Percentiles rank a stretch among this genome's conserved stretches.
These are phyloP conservation scores for Centrocercus urophasianus DNA, from an alignment of 2,113 vertebrate genomes.

Conservation along the genomic window DNA sequence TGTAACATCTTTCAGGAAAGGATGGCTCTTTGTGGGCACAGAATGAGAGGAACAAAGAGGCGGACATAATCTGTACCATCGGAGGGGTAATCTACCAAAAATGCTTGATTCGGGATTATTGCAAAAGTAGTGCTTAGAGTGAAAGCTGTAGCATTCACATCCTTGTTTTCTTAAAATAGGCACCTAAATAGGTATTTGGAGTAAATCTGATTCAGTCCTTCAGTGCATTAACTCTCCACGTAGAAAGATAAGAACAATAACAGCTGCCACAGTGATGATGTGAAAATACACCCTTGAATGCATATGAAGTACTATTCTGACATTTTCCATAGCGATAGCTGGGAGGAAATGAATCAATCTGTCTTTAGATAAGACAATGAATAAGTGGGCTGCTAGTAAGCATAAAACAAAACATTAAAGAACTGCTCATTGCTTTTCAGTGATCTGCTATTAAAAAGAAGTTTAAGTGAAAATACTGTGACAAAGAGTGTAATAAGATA, in stretches of 20 bases:
- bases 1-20: not conserved
- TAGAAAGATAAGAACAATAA: not conserved
- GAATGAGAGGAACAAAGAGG: not conserved
- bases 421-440: not conserved
- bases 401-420: not conserved
- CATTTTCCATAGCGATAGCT: not conserved
- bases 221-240: not conserved
- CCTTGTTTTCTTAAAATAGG: not conserved
- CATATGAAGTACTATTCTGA: not conserved
- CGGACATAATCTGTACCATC: not conserved
- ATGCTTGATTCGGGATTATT: not conserved
- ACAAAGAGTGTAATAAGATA: not conserved
- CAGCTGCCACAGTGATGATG: not conserved
- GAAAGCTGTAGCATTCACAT: not conserved
- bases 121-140: not conserved
- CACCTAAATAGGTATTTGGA: not conserved
- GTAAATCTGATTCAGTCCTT: not conserved
- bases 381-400: not conserved
- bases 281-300: not conserved
- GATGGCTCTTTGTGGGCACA: not conserved
- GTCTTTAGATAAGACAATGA: not conserved
- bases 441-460: conserved; percentile 1
- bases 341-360: not conserved
- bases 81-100: not conserved
- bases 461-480: not conserved